Evolutionary conservation across 2,113 vertebrate species (phyloP).

Genomic region (Narcine bancroftii): DNA sequence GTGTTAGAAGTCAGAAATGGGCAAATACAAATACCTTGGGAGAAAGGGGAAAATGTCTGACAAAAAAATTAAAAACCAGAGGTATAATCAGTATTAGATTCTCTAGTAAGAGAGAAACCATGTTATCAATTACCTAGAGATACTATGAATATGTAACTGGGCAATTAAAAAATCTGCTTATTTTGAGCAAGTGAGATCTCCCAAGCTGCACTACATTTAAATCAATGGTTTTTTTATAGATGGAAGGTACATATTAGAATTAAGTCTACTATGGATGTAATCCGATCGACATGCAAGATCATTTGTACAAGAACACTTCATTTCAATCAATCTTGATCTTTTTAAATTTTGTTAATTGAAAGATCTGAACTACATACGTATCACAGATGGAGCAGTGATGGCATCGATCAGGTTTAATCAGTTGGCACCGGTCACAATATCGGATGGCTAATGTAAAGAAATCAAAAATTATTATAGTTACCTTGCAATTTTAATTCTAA

Average conservation of each 20-base stretch:
- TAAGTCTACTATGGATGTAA: neutral
- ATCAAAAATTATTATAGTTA: neutral
- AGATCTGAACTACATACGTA: constrained; percentile 67
- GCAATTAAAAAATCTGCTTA: neutral
- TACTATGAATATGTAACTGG: neutral
- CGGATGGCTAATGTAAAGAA: constrained; percentile 71
- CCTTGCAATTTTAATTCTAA: neutral
- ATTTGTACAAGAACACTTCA: neutral
- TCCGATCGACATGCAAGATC: neutral
- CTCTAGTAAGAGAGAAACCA: neutral
- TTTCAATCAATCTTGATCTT: neutral
- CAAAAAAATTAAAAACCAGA: neutral
- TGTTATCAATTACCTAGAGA: neutral
- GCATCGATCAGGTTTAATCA: constrained; percentile 95
- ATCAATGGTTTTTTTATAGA: neutral
- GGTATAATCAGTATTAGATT: neutral
- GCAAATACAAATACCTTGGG: neutral
- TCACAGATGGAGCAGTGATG: constrained; percentile 96
- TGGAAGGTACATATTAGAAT: neutral
- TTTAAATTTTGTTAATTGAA: neutral
- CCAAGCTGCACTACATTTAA: neutral
- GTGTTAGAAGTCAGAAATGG: neutral
- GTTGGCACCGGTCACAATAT: constrained; percentile 92
- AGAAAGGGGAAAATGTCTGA: neutral
- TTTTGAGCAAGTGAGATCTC: neutral